These are phyloP conservation scores for Pseudomyrmex dendroicus DNA, from an alignment of 1,140 invertebrate genomes.

Conservation along the genomic window DNA sequence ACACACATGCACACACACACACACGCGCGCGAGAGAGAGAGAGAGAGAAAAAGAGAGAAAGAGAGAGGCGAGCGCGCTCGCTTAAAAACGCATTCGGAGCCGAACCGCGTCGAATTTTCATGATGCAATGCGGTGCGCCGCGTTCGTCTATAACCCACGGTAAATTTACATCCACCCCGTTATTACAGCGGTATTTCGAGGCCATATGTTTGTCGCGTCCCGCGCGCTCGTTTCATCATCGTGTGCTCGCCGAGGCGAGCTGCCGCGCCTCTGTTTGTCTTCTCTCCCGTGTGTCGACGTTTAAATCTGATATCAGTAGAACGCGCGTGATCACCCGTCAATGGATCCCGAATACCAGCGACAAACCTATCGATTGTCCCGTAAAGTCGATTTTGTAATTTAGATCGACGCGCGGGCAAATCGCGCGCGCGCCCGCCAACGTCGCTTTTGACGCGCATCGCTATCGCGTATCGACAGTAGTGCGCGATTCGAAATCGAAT, in stretches of 20 bases:
- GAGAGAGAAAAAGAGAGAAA: too few species aligned
- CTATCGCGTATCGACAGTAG: conserved; percentile 11
- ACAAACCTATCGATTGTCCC: conserved; percentile 59
- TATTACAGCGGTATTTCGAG: conserved; percentile 54
- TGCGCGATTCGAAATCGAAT: conserved; percentile 37
- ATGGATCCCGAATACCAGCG: conserved; percentile 28
- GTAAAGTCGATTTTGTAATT: conserved; percentile 60
- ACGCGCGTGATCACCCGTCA: conserved; percentile 44
- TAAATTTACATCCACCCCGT: conserved; percentile 51
- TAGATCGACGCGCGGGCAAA: conserved; percentile 29
- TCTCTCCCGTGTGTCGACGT: conserved; percentile 53
- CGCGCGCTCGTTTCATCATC: conserved; percentile 33
- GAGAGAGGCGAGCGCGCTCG: not conserved
- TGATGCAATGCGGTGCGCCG: conserved; percentile 41
- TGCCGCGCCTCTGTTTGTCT: conserved; percentile 36
- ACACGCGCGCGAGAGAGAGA: too few species aligned
- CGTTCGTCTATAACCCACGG: conserved; percentile 30
- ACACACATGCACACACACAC: not conserved
- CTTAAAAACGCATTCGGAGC: conserved; percentile 44
- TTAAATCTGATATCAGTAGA: conserved; percentile 53
- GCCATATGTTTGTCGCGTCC: conserved; percentile 53
- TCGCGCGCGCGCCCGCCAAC: not conserved
- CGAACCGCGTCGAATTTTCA: conserved; percentile 42
- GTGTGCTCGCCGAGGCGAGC: conserved; percentile 21
- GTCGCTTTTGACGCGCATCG: conserved; percentile 35